Percentiles rank a stretch among this genome's conserved stretches.
phyloP scores from a whole-genome alignment of 2,888 invertebrate genomes.

The Congeria kusceri region DNA sequence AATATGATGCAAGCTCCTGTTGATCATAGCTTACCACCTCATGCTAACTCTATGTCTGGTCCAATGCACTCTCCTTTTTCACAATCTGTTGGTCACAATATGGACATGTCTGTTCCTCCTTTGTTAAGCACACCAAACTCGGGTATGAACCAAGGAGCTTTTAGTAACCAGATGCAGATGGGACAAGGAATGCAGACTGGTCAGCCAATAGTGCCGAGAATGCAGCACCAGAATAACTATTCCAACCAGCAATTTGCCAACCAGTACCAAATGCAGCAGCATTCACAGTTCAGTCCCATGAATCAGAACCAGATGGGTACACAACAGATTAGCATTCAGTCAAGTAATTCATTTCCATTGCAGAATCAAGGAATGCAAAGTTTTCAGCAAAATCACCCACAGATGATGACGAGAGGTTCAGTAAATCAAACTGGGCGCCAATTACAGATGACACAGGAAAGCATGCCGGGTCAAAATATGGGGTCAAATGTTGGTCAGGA shows the following conservation, averaged over 20 bases:
- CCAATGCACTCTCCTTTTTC: conserved; percentile 28
- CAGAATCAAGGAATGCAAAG: too few species aligned
- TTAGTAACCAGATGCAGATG: conserved; percentile 2
- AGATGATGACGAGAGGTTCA: conserved; percentile 10
- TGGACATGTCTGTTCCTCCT: conserved; percentile 59
- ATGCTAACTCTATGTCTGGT: conserved; percentile 28
- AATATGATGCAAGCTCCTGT: neutral
- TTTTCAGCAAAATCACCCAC: conserved; percentile 23
- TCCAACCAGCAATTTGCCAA: conserved; percentile 3
- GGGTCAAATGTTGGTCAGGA: neutral
- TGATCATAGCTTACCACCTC: conserved; percentile 53
- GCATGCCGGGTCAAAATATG: neutral
- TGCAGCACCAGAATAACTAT: conserved; percentile 19
- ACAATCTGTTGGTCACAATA: conserved; percentile 2
- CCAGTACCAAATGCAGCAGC: conserved; percentile 16
- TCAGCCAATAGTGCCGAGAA: neutral
- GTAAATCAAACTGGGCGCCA: conserved; percentile 12
- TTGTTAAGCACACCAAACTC: conserved; percentile 19
- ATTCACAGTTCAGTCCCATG: too few species aligned
- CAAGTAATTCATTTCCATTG: too few species aligned
- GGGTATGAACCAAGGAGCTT: neutral
- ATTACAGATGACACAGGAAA: conserved; percentile 2
- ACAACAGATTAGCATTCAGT: too few species aligned
- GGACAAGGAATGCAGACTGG: too few species aligned
- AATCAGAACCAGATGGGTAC: too few species aligned